Conservation (phyloP, 64 coral and sea anemone genomes). For the Pachyseris speciosa region DNA sequence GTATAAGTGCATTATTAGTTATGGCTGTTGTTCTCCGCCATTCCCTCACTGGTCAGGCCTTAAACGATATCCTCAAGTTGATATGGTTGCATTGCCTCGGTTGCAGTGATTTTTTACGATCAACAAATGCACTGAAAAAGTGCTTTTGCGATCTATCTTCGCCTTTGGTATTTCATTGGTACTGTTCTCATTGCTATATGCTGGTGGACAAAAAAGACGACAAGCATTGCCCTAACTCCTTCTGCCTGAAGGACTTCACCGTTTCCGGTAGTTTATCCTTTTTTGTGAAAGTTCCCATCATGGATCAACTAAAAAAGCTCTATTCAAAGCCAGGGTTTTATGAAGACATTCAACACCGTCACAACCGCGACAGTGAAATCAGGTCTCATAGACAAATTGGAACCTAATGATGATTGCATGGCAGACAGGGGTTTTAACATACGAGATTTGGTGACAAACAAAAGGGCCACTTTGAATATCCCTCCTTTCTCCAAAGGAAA, state of each 20-base stretch:
- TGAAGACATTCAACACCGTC: no score
- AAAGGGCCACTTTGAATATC: slow-evolving; percentile 40
- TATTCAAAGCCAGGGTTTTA: no score
- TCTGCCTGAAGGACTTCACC: no score
- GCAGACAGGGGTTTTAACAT: background rate
- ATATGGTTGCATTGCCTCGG: slow-evolving; percentile 5
- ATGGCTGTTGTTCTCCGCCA: slow-evolving; percentile 24
- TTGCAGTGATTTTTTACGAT: background rate
- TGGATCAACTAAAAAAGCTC: no score
- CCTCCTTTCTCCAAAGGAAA: no score
- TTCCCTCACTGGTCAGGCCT: slow-evolving; percentile 21
- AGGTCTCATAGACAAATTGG: slow-evolving; percentile 11
- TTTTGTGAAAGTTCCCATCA: no score
- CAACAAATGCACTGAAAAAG: slow-evolving; percentile 5
- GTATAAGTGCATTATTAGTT: background rate
- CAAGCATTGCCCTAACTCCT: no score
- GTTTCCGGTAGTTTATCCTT: no score
- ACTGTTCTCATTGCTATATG: no score
- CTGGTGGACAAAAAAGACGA: no score
- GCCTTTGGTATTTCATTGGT: slow-evolving; percentile 37
- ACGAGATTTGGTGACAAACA: slow-evolving; percentile 9
- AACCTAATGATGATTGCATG: background rate
- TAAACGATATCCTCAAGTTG: slow-evolving; percentile 36
- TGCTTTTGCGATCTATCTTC: slow-evolving; percentile 6
- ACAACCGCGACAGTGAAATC: slow-evolving; percentile 5